These are phyloP conservation scores for Calliopsis andreniformis DNA, from an alignment of 1,140 invertebrate species.

Conservation along the genomic window DNA sequence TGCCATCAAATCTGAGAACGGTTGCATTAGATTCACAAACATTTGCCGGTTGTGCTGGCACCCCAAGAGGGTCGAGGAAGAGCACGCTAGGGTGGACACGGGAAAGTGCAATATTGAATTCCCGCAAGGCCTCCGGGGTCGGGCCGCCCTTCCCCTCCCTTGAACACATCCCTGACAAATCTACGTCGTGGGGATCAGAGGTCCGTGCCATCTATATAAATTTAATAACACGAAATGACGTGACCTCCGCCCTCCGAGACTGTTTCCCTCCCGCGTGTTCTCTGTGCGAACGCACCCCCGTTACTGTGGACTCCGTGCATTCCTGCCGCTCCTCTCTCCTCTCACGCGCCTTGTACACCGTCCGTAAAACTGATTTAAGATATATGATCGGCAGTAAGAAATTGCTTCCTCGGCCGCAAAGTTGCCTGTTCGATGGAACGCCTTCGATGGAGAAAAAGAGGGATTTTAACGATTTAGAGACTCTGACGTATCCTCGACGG, in stretches of 20 bases:
- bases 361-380: slow-evolving; percentile 61
- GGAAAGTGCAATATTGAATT: slow-evolving; percentile 71
- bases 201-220: slow-evolving; percentile 68
- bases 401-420: slow-evolving; percentile 33
- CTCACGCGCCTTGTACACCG: slow-evolving; percentile 3
- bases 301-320: slow-evolving; percentile 49
- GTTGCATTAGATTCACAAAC: slow-evolving; percentile 67
- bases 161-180: slow-evolving; percentile 60
- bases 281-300: slow-evolving; percentile 43
- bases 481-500: neutral
- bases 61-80: slow-evolving; percentile 54
- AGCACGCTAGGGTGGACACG: slow-evolving; percentile 47
- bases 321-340: neutral
- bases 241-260: slow-evolving; percentile 54
- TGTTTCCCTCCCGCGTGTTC: slow-evolving; percentile 13
- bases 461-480: neutral
- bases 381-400: slow-evolving; percentile 48
- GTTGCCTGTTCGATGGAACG: slow-evolving; percentile 40
- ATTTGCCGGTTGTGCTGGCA: slow-evolving; percentile 61
- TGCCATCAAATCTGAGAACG: slow-evolving; percentile 63
- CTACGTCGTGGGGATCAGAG: slow-evolving; percentile 65
- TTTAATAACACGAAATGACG: slow-evolving; percentile 72
- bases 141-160: neutral
- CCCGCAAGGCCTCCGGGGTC: slow-evolving; percentile 64
- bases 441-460: neutral